A percentile compares a stretch with the other conserved stretches of the same genome.
Conservation (phyloP, 2,797 vertebrate species). For the Threskiornis aethiopicus region DNA sequence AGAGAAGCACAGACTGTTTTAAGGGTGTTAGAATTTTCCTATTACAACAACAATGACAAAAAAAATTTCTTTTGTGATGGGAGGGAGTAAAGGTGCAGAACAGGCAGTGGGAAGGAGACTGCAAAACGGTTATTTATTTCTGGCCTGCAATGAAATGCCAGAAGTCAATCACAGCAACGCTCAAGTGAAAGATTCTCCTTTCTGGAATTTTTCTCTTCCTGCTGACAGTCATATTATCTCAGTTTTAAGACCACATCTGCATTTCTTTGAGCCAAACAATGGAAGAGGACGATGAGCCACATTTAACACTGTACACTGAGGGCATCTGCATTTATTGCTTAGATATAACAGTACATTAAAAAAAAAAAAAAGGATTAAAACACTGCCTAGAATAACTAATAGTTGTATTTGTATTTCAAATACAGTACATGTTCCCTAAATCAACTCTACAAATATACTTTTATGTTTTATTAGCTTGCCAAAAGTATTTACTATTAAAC, state of each 20-base stretch:
- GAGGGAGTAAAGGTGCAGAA: background rate
- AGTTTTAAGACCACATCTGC: background rate
- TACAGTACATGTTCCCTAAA: background rate
- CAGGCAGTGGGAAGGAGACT: background rate
- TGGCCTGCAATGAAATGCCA: background rate
- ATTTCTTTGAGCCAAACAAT: background rate
- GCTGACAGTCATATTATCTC: background rate
- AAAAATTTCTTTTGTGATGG: background rate
- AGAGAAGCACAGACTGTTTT: background rate
- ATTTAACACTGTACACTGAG: background rate
- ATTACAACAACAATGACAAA: background rate
- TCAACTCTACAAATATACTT: background rate
- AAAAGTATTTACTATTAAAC: background rate
- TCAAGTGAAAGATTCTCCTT: background rate
- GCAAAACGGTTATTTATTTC: background rate
- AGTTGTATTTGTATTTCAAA: background rate
- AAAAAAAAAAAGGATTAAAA: background rate
- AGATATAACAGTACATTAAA: background rate
- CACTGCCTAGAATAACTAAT: background rate
- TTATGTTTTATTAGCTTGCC: background rate
- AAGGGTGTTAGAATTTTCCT: background rate
- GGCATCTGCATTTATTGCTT: background rate
- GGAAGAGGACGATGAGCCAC: background rate
- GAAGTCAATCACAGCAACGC: background rate
- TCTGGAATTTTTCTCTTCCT: background rate